Evolutionary conservation across 2,888 invertebrate species (phyloP).

Genomic region (Helleia helle): DNA sequence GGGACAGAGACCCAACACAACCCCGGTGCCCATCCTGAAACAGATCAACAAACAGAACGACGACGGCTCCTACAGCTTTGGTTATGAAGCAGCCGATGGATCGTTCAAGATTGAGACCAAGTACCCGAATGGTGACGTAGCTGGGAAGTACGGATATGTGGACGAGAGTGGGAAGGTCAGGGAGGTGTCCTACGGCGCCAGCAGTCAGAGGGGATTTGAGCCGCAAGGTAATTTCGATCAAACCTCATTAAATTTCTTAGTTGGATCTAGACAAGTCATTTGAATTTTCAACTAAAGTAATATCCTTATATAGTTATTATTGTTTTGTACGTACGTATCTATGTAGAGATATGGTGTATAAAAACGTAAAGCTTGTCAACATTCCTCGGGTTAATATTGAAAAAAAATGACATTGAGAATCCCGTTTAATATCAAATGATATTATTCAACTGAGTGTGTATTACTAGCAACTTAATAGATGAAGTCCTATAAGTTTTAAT

Average conservation of each 20-base stretch:
- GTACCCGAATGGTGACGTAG: constrained; percentile 86
- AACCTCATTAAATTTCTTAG: too few relatives aligned
- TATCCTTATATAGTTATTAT: too few relatives aligned
- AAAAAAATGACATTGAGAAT: too few relatives aligned
- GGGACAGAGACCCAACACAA: constrained; percentile 75
- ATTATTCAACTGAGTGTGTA: too few relatives aligned
- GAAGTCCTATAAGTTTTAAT: too few relatives aligned
- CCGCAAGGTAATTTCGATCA: constrained; percentile 84
- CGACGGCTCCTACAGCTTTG: constrained; percentile 91
- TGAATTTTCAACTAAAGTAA: too few relatives aligned
- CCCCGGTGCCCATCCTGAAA: constrained; percentile 86
- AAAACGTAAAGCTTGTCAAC: not conserved
- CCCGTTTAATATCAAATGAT: too few relatives aligned
- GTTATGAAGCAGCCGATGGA: constrained; percentile 90
- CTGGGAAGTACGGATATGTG: constrained; percentile 92
- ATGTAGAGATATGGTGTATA: too few relatives aligned
- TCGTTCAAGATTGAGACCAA: constrained; percentile 92
- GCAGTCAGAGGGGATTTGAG: constrained; percentile 85
- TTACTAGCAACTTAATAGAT: too few relatives aligned
- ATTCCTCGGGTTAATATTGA: not conserved
- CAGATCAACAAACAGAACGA: constrained; percentile 90
- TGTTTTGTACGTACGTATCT: too few relatives aligned
- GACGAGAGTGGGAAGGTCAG: constrained; percentile 83
- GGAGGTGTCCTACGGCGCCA: constrained; percentile 90
- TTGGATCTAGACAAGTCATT: too few relatives aligned